Evolutionary conservation across 2,888 invertebrate genomes (phyloP).

Genomic region (Mycogona germanica): DNA sequence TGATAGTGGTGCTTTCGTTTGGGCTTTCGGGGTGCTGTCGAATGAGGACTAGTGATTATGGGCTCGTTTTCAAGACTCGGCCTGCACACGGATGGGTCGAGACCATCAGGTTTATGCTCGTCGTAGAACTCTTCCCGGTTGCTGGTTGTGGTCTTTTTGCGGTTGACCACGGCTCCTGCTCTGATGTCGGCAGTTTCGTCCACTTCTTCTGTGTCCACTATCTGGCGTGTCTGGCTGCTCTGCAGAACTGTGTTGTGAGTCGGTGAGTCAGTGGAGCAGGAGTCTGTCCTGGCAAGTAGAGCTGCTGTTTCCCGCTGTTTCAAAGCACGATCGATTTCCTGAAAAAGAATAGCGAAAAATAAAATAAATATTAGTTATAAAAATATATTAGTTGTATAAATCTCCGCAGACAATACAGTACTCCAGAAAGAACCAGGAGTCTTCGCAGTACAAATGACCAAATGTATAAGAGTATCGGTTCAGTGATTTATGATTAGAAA

Average conservation of each 20-base stretch:
- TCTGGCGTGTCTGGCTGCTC: conserved; percentile 3
- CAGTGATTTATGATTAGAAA: too few relatives aligned
- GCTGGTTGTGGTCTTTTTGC: conserved; percentile 10
- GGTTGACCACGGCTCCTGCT: conserved; percentile 12
- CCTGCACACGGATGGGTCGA: neutral
- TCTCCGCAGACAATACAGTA: too few relatives aligned
- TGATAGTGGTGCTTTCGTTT: neutral
- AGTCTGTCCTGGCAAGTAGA: conserved; percentile 3
- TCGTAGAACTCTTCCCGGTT: conserved; percentile 10
- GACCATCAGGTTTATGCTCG: neutral
- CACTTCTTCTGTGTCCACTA: conserved; percentile 16
- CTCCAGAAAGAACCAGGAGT: too few relatives aligned
- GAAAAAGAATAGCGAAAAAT: neutral
- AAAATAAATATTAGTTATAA: too few relatives aligned
- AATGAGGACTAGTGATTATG: neutral
- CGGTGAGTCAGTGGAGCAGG: neutral
- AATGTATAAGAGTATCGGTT: too few relatives aligned
- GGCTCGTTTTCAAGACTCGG: neutral
- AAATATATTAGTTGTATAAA: too few relatives aligned
- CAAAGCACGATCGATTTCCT: conserved; percentile 13
- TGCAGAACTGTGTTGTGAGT: conserved; percentile 2
- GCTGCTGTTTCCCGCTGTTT: conserved; percentile 10
- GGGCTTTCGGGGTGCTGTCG: neutral
- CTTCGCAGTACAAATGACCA: too few relatives aligned
- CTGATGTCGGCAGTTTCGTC: conserved; percentile 14